phyloP scores from a whole-genome alignment of 2,888 invertebrate genomes.

The Agriopis aurantiaria region DNA sequence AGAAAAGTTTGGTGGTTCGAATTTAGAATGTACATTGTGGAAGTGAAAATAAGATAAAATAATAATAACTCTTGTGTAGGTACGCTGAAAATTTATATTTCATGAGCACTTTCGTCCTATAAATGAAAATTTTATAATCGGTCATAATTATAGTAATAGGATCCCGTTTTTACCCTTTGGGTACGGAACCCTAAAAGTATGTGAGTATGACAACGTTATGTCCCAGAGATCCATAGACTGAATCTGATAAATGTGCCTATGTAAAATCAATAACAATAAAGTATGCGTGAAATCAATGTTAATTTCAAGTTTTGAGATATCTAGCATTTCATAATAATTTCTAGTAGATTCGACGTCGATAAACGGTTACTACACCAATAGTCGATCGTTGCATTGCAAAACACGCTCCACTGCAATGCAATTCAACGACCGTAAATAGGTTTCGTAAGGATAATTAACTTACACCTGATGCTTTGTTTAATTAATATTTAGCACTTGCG shows the following conservation, averaged over 20 bases:
- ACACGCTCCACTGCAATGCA: constrained; percentile 28
- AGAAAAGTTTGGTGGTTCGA: constrained; percentile 27
- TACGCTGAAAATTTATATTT: no score
- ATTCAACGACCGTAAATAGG: constrained; percentile 36
- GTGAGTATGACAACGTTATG: no score
- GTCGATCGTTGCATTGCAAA: constrained; percentile 31
- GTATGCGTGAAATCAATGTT: no score
- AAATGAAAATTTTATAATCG: no score
- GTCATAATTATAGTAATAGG: no score
- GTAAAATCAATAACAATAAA: no score
- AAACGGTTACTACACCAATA: constrained; percentile 19
- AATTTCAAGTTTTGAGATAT: no score
- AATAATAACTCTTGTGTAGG: not conserved
- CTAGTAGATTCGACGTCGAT: not conserved
- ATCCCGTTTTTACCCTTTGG: no score
- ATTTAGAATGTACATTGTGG: not conserved
- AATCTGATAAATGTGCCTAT: no score
- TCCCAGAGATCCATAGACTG: no score
- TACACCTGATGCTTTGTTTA: constrained; percentile 14
- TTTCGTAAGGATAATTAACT: constrained; percentile 34
- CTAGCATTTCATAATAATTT: not conserved
- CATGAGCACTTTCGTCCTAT: no score
- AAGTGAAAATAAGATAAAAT: not conserved
- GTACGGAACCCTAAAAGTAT: no score
- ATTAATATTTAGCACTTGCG: constrained; percentile 17